Conservation (phyloP, 2,888 invertebrate genomes). For the Ceramica pisi region DNA sequence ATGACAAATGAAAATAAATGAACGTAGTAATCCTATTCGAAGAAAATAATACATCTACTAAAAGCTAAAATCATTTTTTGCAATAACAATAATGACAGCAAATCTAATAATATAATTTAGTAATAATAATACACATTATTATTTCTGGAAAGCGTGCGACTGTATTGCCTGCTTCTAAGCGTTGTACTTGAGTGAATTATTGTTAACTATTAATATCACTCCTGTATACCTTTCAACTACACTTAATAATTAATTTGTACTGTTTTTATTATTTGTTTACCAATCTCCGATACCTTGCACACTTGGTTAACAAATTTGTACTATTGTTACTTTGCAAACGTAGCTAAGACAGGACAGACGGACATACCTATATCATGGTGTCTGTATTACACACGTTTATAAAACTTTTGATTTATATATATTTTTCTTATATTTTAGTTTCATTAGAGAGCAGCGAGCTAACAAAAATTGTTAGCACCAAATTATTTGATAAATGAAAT, state of each 20-base stretch:
- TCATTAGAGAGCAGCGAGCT: constrained; percentile 30
- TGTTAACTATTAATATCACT: constrained; percentile 74
- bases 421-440: constrained; percentile 29
- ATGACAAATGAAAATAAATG: background rate
- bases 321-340: constrained; percentile 72
- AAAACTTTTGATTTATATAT: constrained; percentile 28
- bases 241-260: constrained; percentile 89
- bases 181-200: constrained; percentile 86
- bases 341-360: constrained; percentile 50
- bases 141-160: constrained; percentile 80
- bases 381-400: constrained; percentile 25
- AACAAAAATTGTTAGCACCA: constrained; percentile 58
- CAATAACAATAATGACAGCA: constrained; percentile 59
- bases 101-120: constrained; percentile 44
- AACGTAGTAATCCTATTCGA: background rate
- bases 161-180: constrained; percentile 80
- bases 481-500: constrained; percentile 8
- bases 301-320: constrained; percentile 85
- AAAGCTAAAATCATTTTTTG: constrained; percentile 55
- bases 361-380: constrained; percentile 38
- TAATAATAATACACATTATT: constrained; percentile 59
- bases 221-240: constrained; percentile 78
- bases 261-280: constrained; percentile 82
- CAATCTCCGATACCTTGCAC: constrained; percentile 82
- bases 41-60: background rate